These are phyloP conservation scores for Phoxinus dragarum DNA, from an alignment of 2,797 vertebrate species.

Conservation along the genomic window DNA sequence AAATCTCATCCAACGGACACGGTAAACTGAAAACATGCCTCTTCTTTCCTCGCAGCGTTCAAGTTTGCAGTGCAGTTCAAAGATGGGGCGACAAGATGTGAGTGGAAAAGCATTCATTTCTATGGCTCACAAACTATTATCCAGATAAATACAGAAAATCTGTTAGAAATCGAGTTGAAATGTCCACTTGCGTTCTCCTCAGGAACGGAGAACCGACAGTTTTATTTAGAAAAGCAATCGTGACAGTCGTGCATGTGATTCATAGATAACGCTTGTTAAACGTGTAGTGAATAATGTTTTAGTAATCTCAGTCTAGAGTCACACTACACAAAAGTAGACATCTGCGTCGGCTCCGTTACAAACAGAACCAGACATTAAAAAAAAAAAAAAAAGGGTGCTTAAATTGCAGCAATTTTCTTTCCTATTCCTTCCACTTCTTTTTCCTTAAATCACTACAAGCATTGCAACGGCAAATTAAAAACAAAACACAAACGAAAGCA, in stretches of 20 bases:
- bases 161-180: slow-evolving; percentile 41
- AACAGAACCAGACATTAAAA: background rate
- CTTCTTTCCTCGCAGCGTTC: slow-evolving; percentile 21
- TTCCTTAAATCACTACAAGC: slow-evolving; percentile 39
- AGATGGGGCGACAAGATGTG: slow-evolving; percentile 41
- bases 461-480: slow-evolving; percentile 47
- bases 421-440: background rate
- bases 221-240: slow-evolving; percentile 27
- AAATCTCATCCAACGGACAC: background rate
- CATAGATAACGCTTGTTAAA: slow-evolving; percentile 14
- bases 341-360: slow-evolving; percentile 20
- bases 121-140: slow-evolving; percentile 56
- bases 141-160: slow-evolving; percentile 58
- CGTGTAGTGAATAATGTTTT: slow-evolving; percentile 45
- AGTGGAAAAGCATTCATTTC: slow-evolving; percentile 58
- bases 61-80: slow-evolving; percentile 43
- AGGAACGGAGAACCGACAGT: slow-evolving; percentile 2
- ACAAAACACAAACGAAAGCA: slow-evolving; percentile 46
- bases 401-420: slow-evolving; percentile 47
- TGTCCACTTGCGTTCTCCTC: slow-evolving; percentile 22
- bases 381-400: slow-evolving; percentile 38
- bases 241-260: slow-evolving; percentile 23
- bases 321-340: slow-evolving; percentile 45
- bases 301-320: slow-evolving; percentile 50
- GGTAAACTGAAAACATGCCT: background rate